Evolutionary conservation across 2,797 vertebrate genomes (phyloP).

Genomic region (Mormyrops boulengeri): DNA sequence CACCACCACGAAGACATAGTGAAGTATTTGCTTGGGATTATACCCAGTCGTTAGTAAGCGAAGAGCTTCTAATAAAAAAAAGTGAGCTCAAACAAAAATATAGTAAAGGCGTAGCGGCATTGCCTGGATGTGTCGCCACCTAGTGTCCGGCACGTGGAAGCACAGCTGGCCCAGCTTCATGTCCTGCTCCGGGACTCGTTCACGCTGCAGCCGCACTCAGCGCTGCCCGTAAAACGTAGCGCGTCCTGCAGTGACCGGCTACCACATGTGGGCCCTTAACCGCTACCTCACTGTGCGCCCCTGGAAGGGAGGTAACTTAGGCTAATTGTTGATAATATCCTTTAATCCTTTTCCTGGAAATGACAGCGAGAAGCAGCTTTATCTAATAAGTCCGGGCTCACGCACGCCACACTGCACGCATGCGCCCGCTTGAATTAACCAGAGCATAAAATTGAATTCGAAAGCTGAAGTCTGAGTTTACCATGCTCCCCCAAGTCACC

Average conservation of each 20-base stretch:
- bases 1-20: not conserved
- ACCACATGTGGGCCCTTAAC: not conserved
- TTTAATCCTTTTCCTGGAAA: not conserved
- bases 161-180: not conserved
- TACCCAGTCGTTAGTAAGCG: not conserved
- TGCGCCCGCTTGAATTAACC: constrained; percentile 21
- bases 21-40: not conserved
- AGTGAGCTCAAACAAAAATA: not conserved
- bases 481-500: not conserved
- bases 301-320: not conserved
- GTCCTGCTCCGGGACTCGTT: not conserved
- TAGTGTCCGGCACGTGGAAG: not conserved
- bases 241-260: not conserved
- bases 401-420: not conserved
- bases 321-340: not conserved
- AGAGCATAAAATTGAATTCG: not conserved
- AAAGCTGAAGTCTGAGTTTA: not conserved
- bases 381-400: not conserved
- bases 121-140: not conserved
- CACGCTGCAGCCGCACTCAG: not conserved
- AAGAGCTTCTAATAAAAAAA: not conserved
- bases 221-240: not conserved
- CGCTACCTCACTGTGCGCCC: not conserved
- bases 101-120: not conserved
- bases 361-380: not conserved